Conservation (phyloP, 2,888 invertebrate species). For the Phengaris alcon region DNA sequence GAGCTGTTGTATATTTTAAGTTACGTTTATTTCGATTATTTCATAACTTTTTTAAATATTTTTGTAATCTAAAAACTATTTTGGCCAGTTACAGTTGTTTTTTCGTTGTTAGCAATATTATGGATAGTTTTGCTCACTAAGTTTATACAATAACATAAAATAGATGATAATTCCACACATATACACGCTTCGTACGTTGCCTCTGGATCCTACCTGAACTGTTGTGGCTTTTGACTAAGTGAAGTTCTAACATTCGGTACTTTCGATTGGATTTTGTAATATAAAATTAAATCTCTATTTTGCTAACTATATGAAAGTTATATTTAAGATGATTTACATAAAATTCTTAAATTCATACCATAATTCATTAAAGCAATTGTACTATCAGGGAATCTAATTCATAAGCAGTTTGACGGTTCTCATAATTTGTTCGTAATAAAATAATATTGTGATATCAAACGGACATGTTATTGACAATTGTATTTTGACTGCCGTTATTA, state of each 20-base stretch:
- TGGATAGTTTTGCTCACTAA: conserved; percentile 55
- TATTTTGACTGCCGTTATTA: too few relatives aligned
- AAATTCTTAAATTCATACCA: too few relatives aligned
- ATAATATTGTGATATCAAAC: too few relatives aligned
- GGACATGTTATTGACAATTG: too few relatives aligned
- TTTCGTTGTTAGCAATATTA: conserved; percentile 50
- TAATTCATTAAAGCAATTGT: too few relatives aligned
- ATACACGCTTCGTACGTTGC: conserved; percentile 70
- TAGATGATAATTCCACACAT: conserved; percentile 62
- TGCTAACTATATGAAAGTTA: neutral
- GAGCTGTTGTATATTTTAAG: conserved; percentile 39
- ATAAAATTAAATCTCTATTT: neutral
- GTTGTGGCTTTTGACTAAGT: conserved; percentile 20
- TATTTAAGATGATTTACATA: neutral
- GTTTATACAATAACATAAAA: conserved; percentile 54
- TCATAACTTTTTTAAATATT: conserved; percentile 34
- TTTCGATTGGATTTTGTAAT: neutral
- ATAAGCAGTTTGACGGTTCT: too few relatives aligned
- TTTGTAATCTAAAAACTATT: conserved; percentile 30
- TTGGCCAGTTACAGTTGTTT: conserved; percentile 64
- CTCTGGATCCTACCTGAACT: conserved; percentile 43
- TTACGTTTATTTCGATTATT: conserved; percentile 30
- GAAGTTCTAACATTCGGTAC: neutral
- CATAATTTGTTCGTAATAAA: too few relatives aligned
- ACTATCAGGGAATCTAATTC: too few relatives aligned